Evolutionary conservation across 2,888 invertebrate genomes (phyloP).

Genomic region (Dynastes tityus): DNA sequence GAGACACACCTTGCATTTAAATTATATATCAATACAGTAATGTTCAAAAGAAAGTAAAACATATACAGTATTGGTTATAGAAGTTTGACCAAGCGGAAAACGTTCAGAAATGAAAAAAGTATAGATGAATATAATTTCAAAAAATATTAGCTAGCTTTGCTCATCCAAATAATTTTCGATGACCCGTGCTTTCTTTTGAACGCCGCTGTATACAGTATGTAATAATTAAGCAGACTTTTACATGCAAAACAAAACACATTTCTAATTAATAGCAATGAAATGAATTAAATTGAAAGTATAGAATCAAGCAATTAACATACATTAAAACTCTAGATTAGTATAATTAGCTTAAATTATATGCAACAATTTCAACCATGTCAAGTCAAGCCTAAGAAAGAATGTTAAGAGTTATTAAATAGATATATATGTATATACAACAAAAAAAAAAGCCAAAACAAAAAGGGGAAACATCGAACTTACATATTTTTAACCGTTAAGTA

Average conservation of each 20-base stretch:
- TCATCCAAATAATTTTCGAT: no score
- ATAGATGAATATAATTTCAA: no score
- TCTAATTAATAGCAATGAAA: not conserved
- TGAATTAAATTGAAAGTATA: not conserved
- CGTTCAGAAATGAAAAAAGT: no score
- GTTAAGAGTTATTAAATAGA: not conserved
- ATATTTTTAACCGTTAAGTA: constrained; percentile 21
- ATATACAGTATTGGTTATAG: no score
- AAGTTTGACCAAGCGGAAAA: no score
- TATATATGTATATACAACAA: not conserved
- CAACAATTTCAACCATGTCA: not conserved
- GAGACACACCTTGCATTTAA: constrained; percentile 1
- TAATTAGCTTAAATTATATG: constrained; percentile 16
- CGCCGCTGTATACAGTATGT: no score
- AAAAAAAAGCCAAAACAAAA: no score
- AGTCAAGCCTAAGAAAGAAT: not conserved
- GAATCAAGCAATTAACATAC: constrained; percentile 10
- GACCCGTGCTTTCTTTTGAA: no score
- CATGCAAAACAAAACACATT: not conserved
- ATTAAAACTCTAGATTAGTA: constrained; percentile 4
- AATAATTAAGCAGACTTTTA: constrained; percentile 9
- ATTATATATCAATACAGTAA: not conserved
- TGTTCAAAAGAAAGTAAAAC: no score
- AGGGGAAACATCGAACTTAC: constrained; percentile 47
- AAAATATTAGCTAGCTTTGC: no score